Base-by-base conservation (phyloP, 2,113 vertebrate genomes). In the Rhegmatorhina hoffmannsi region DNA sequence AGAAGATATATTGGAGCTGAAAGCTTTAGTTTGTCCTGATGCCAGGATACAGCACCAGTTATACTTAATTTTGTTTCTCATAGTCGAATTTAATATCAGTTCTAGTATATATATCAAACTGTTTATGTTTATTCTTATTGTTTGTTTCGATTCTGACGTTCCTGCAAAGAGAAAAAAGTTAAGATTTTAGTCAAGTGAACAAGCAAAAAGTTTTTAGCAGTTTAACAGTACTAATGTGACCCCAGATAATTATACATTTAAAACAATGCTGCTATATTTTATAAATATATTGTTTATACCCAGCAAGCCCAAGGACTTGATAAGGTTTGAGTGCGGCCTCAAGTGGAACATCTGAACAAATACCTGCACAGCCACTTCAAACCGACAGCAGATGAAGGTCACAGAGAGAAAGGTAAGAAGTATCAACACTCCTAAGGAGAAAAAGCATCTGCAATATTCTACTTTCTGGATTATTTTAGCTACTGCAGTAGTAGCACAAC, bases 71-170 rank as follows among this genome's bases (percentile, higher is more conserved):
- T 89, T 89, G 82, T 89, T 96, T 96, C 95, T 97, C 97, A 95
- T 80, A 97, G 95, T 95, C 92, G 74, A 94, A 95, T 91, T 91
- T 90, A 83, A 92, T 97, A 98, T 98, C 98, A 97, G 97, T 97
- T 92, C 97, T 97, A 98, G 98, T 96, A 97, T 98, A 98, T 98
- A 97, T 97, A 98, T 97, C 97, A 96, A 98, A 97, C 95, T 98
- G 97, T 92, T 92, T 97, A 96, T 94, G 97, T 97, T 97, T 96
- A 97, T 97, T 98, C 98, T 98, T 97, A 99, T 96, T 98, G 98
- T 98, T 99, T 99, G 98, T 97, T 99, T 97, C 98, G 98, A 97
- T 98, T 99, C 98, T 99, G 99, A 95, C 98, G 98, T 97, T 99
- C 99, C 99, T 99, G 98, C 68, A 85, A 96, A 88, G 94, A 93